A percentile compares a stretch with the other conserved stretches of the same genome.
These are phyloP conservation scores for Eilema sororculum DNA, from an alignment of 2,888 invertebrate genomes.

Conservation along the genomic window DNA sequence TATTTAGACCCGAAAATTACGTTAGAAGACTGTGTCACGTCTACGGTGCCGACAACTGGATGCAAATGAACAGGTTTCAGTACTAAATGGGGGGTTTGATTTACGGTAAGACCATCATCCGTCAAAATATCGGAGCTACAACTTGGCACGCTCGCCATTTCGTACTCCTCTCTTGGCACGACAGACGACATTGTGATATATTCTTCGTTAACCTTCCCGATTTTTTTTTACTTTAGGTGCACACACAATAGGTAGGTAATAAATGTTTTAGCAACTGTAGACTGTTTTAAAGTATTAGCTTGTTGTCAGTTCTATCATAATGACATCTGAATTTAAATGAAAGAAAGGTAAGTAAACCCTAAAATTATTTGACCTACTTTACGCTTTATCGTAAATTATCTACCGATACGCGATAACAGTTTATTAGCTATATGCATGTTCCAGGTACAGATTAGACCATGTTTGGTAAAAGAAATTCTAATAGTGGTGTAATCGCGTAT, in stretches of 20 bases:
- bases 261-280: not conserved
- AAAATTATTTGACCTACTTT: not conserved
- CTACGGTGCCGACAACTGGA: not conserved
- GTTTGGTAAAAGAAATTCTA: not conserved
- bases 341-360: not conserved
- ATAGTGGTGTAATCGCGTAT: not conserved
- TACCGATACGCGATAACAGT: not conserved
- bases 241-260: not conserved
- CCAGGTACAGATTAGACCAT: not conserved
- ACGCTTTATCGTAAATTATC: not conserved
- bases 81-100: not conserved
- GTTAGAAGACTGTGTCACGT: not conserved
- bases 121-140: not conserved
- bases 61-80: not conserved
- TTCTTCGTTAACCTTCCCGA: not conserved
- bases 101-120: not conserved
- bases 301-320: conserved; percentile 1
- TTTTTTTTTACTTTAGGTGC: not conserved
- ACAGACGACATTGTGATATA: not conserved
- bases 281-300: not conserved
- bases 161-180: not conserved
- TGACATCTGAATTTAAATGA: conserved; percentile 4
- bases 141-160: not conserved
- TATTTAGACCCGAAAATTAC: not conserved
- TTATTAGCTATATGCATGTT: not conserved